Evolutionary conservation across 2,113 vertebrate genomes (phyloP), one percentile per base, ranked within the genome.

Genomic region (Origma solitaria): DNA sequence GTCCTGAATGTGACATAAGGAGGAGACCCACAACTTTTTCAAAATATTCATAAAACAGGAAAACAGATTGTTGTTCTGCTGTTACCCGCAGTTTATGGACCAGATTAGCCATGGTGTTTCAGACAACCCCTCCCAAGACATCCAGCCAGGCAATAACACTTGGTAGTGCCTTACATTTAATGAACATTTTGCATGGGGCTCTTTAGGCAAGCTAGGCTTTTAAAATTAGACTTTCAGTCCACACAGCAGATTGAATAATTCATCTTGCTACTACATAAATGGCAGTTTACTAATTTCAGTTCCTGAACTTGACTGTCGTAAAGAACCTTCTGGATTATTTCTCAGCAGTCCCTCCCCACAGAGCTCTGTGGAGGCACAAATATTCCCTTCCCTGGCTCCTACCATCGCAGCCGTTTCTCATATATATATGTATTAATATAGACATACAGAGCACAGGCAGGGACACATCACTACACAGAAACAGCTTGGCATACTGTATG

Each of bases 251-350:
- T 62, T 94, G 94, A 90, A 95, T 93, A 92, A 92, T 96, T 94
- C 88, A 93, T 94, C 93, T 82, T 81, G 38, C 64, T 92, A 49
- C 81, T 91, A 68, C 37, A 72, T 40, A 95, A 94, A 91, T 78
- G 83, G n/a, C 69, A 92, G 44, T 79, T 95, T 86, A 80, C 90
- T 94, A 90, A 96, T 92, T 95, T 95, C 79, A 68, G 37, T 86
- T 88, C 61, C 77, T 95, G 80, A 91, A 92, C 83, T 47, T 75
- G 60, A 86, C 77, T 91, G 77, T 78, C 0, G 0, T 75, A 84
- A 88, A 64, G 61, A 94, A 81, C 80, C 72, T 92, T 92, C 92
- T 95, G 93, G 89, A 81, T 37, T 18, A 45, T 84, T 92, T 94
- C 53, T 91, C 69, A 73, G 53, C 76, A 68, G 24, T 92, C 27